These are phyloP conservation scores for Polylopha cassiicola DNA, from an alignment of 2,888 invertebrate species.

Conservation along the genomic window DNA sequence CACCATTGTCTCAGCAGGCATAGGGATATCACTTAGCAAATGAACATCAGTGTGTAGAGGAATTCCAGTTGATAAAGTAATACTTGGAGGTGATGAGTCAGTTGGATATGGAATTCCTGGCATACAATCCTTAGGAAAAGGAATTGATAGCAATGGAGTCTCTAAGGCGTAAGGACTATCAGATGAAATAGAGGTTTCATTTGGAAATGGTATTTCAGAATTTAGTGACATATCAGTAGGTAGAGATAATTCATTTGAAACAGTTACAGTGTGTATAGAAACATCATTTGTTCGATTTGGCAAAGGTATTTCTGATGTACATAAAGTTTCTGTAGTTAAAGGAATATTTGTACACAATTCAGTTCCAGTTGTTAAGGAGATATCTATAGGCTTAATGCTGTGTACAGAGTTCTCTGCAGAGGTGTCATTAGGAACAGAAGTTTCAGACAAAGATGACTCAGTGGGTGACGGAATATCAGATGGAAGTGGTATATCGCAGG, in stretches of 20 bases:
- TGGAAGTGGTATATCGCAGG: slow-evolving; percentile 1
- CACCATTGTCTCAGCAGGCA: slow-evolving; percentile 7
- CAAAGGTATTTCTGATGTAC: slow-evolving; percentile 1
- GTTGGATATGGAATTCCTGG: slow-evolving; percentile 2
- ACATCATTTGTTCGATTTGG: too few relatives aligned
- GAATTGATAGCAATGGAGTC: slow-evolving; percentile 6
- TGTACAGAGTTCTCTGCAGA: too few relatives aligned
- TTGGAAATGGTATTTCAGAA: slow-evolving; percentile 2
- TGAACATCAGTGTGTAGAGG: slow-evolving; percentile 6
- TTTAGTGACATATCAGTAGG: neutral
- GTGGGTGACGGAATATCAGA: slow-evolving; percentile 4
- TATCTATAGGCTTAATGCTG: neutral
- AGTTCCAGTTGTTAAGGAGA: slow-evolving; percentile 4
- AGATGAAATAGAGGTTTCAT: neutral
- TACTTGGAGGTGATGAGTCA: neutral
- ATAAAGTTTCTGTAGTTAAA: slow-evolving; percentile 3
- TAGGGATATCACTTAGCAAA: slow-evolving; percentile 16
- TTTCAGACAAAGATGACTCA: slow-evolving; percentile 1
- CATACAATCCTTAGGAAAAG: slow-evolving; percentile 10
- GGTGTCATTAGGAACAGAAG: slow-evolving; percentile 8
- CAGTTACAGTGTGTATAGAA: too few relatives aligned
- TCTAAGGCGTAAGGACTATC: neutral
- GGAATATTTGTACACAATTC: slow-evolving; percentile 7
- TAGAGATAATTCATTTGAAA: neutral
- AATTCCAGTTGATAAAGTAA: neutral